Evolutionary conservation across 2,797 vertebrate species (phyloP).

Genomic region (Hozukius guyotensis): DNA sequence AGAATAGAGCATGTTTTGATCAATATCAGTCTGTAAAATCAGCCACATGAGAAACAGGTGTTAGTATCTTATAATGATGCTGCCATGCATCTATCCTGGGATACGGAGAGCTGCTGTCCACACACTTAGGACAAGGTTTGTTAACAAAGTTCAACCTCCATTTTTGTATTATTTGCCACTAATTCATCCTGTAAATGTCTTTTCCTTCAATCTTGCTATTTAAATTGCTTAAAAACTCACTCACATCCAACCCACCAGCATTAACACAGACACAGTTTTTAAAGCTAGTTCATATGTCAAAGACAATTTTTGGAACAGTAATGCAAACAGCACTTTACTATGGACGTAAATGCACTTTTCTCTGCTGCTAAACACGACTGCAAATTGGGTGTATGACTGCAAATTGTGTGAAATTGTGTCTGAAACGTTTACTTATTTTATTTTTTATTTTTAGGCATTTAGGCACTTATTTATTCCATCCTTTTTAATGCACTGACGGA

Average conservation of each 20-base stretch:
- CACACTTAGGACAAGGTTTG: conserved; percentile 63
- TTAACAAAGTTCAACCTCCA: background rate
- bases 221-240: background rate
- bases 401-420: too few relatives aligned
- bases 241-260: too few relatives aligned
- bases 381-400: fast-evolving
- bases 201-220: background rate
- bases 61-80: background rate
- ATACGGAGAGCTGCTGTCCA: conserved; percentile 53
- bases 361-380: too few relatives aligned
- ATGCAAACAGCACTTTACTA: too few relatives aligned
- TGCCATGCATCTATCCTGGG: conserved; percentile 24
- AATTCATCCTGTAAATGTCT: background rate
- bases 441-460: too few relatives aligned
- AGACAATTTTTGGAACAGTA: too few relatives aligned
- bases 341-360: too few relatives aligned
- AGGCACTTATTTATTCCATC: too few relatives aligned
- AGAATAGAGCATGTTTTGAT: background rate
- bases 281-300: too few relatives aligned
- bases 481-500: fast-evolving
- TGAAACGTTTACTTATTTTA: too few relatives aligned
- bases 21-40: background rate
- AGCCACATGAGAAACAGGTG: background rate
- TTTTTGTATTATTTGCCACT: background rate
- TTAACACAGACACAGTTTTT: too few relatives aligned